Base-by-base conservation (phyloP, 1,140 invertebrate species). In the Aphaenogaster rudis region DNA sequence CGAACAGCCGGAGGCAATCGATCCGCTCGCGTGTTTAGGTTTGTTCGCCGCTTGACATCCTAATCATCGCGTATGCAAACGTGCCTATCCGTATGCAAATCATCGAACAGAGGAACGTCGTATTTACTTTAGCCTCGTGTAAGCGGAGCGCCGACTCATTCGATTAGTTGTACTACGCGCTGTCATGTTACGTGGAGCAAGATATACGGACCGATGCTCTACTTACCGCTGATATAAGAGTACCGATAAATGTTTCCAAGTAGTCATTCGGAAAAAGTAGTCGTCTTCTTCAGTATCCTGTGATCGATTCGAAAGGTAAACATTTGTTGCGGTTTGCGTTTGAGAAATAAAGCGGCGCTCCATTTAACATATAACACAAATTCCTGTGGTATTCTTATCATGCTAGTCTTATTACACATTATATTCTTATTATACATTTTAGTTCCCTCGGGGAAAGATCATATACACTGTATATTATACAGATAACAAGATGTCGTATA, bases 81-180 rank as follows among this genome's bases (percentile, higher is more conserved):
- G 15, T 28, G 45, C 36, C 48, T 17, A 11, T 28, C 52, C 80
- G 17, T 36, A 82, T 82, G 79, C 80, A 76, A 76, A 63, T 84
- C 17, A 15, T 76, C 42, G 54, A 76, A 63, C 45, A 57, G 54
- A 72, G 72, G 13, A 79, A 79, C 74, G 59, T 76, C 48, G 21
- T 77, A 64, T 86, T 86, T 86, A 79, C 59, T 45, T 86, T 77
- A 54, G 36, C 15, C 82, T n/a, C 42, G n/a, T 67, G 17, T 9
- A 33, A 66, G 33, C 50, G 48, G n/a, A 11, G 45, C 48, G 52
- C 42, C 61, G 57, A 72, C 69, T 80, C 84, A 81, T 89, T 76
- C 82, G 36, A 89, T 87, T 82, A 77, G 54, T 84, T 50, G 69
- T 76, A 82, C 39, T 61, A 82, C 54, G 67, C 54, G 69, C 69